Evolutionary conservation across 2,888 invertebrate species (phyloP).

Genomic region (Trileptium ribeirensis): DNA sequence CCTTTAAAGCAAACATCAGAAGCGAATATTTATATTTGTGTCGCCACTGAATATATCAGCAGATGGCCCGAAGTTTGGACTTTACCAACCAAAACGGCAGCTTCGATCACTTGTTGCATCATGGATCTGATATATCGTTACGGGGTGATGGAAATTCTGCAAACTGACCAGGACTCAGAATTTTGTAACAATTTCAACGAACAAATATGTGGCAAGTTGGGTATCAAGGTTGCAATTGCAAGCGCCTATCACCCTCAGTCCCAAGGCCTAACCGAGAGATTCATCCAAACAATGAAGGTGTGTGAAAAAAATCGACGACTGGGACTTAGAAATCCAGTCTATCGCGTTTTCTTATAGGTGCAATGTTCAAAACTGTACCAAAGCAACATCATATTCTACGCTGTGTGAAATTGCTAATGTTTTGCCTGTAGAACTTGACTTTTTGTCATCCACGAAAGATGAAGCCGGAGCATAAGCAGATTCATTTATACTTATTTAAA

Average conservation of each 20-base stretch:
- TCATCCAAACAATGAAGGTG: slow-evolving; percentile 1
- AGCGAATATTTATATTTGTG: neutral
- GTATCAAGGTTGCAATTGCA: neutral
- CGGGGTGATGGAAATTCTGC: neutral
- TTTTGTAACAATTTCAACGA: neutral
- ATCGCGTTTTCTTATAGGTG: neutral
- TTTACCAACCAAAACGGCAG: neutral
- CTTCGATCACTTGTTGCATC: neutral
- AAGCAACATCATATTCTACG: neutral
- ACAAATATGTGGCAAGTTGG: neutral
- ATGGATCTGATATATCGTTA: neutral
- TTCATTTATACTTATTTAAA: no score
- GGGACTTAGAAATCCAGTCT: slow-evolving; percentile 2
- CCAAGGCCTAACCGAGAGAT: neutral
- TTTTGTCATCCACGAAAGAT: neutral
- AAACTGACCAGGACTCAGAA: neutral
- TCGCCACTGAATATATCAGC: slow-evolving; percentile 1
- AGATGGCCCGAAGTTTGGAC: neutral
- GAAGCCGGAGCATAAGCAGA: no score
- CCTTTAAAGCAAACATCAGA: neutral
- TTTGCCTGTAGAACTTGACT: neutral
- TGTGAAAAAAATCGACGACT: neutral
- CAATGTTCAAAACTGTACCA: neutral
- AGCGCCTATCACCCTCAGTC: neutral
- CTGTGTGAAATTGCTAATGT: neutral